Percentiles rank a stretch among this genome's conserved stretches.
These are phyloP conservation scores for Drosophila greeni DNA, from an alignment of 2,888 invertebrate species.

Conservation along the genomic window DNA sequence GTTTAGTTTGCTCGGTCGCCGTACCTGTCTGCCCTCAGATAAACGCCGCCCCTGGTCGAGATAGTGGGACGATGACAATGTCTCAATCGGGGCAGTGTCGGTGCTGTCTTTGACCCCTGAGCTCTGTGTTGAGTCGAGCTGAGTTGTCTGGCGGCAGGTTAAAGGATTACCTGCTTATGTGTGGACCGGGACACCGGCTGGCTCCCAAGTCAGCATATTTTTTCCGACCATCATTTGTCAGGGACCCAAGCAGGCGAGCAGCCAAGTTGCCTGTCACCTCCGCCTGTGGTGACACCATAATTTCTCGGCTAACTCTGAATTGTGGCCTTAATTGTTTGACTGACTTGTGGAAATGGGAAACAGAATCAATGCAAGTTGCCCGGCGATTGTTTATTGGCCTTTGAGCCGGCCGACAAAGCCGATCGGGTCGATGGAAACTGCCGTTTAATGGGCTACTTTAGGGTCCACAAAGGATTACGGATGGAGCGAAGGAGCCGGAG, in stretches of 20 bases:
- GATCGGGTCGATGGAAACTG: slow-evolving; percentile 50
- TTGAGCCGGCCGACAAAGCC: slow-evolving; percentile 60
- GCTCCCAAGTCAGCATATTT: slow-evolving; percentile 64
- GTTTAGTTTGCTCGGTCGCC: slow-evolving; percentile 29
- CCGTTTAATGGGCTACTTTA: slow-evolving; percentile 67
- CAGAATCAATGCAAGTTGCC: slow-evolving; percentile 64
- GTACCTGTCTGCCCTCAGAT: slow-evolving; percentile 54
- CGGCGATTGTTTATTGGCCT: slow-evolving; percentile 61
- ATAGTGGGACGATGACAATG: slow-evolving; percentile 45
- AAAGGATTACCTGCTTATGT: slow-evolving; percentile 61
- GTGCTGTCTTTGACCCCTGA: slow-evolving; percentile 57
- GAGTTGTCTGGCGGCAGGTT: slow-evolving; percentile 63
- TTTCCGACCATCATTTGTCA: slow-evolving; percentile 65
- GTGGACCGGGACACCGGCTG: slow-evolving; percentile 25
- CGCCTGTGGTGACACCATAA: slow-evolving; percentile 67
- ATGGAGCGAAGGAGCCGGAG: slow-evolving; percentile 26
- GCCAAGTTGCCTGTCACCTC: slow-evolving; percentile 58
- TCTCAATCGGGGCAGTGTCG: slow-evolving; percentile 55
- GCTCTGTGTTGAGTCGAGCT: slow-evolving; percentile 23
- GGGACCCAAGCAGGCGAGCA: slow-evolving; percentile 66
- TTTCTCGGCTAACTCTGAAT: slow-evolving; percentile 67
- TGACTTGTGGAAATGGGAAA: slow-evolving; percentile 42
- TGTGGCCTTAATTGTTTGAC: slow-evolving; percentile 69
- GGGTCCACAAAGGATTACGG: slow-evolving; percentile 54
- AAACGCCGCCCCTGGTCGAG: slow-evolving; percentile 51